phyloP scores from a whole-genome alignment of 37 sponge, comb jelly and placozoan species.

The Dysidea cf. avara region DNA sequence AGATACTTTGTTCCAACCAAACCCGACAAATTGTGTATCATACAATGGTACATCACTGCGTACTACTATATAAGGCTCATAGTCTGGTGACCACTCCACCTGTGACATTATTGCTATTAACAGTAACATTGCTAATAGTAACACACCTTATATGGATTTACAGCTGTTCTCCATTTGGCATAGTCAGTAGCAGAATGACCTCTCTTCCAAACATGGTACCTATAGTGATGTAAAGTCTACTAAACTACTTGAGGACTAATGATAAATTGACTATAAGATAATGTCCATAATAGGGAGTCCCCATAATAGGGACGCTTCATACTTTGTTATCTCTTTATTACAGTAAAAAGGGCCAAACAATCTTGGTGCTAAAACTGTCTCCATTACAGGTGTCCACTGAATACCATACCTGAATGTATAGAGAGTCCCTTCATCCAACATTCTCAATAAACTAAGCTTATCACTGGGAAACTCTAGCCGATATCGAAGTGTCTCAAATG shows the following conservation, averaged over 20 bases:
- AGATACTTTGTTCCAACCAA: constrained; percentile 96
- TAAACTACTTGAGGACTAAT: too few species aligned
- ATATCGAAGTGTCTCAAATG: constrained; percentile 86
- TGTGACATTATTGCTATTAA: neutral
- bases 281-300: too few species aligned
- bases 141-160: constrained; percentile 58
- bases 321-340: too few species aligned
- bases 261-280: too few species aligned
- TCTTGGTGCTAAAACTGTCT: too few species aligned
- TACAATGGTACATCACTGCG: constrained; percentile 55
- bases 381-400: too few species aligned
- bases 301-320: too few species aligned
- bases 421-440: constrained; percentile 45
- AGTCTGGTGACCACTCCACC: constrained; percentile 83
- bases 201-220: constrained; percentile 65
- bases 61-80: constrained; percentile 85
- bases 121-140: too few species aligned
- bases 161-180: constrained; percentile 60
- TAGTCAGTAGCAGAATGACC: constrained; percentile 84
- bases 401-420: too few species aligned
- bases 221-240: too few species aligned
- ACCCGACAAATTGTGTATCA: constrained; percentile 80
- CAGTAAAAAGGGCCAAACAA: too few species aligned
- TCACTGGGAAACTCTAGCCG: constrained; percentile 50
- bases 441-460: constrained; percentile 49